Conservation (phyloP, 2,113 vertebrate species). For the Atlantisia rogersi region DNA sequence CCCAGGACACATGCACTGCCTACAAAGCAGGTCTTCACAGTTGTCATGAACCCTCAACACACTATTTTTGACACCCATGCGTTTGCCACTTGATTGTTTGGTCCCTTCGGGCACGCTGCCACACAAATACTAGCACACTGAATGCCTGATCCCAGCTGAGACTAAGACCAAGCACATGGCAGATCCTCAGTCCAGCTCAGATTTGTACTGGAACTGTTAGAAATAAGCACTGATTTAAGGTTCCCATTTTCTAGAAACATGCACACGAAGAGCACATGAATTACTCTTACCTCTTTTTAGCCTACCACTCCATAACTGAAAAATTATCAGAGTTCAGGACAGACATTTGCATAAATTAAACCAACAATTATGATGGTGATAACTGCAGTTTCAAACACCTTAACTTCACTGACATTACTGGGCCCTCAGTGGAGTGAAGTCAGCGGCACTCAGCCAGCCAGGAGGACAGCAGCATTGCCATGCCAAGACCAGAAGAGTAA, state of each 20-base stretch:
- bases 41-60: not conserved
- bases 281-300: not conserved
- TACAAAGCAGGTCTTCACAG: not conserved
- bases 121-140: not conserved
- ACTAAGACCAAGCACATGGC: not conserved
- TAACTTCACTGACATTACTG: not conserved
- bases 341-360: conserved; percentile 1
- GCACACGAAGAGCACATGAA: not conserved
- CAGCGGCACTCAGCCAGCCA: not conserved
- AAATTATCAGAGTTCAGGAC: not conserved
- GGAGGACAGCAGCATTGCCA: not conserved
- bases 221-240: not conserved
- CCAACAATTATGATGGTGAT: not conserved
- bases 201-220: not conserved
- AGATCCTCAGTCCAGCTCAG: not conserved
- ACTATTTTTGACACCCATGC: not conserved
- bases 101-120: not conserved
- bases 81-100: not conserved
- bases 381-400: not conserved
- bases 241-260: not conserved
- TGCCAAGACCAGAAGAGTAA: not conserved
- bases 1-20: not conserved
- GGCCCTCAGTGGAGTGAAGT: not conserved
- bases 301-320: not conserved
- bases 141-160: not conserved